phyloP scores from a whole-genome alignment of 64 coral and sea anemone genomes.

The Porites australiensis region DNA sequence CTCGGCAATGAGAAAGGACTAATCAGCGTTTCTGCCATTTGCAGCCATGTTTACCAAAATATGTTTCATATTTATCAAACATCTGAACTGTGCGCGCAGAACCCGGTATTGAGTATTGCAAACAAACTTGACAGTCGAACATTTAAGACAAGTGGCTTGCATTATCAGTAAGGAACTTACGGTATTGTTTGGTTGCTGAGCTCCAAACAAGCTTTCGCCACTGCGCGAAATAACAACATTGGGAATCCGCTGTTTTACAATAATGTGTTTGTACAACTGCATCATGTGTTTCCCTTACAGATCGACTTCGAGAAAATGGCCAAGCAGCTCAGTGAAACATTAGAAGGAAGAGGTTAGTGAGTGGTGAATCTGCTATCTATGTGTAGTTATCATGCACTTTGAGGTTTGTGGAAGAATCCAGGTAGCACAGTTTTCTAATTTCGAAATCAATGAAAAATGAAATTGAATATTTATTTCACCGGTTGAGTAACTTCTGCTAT shows the following conservation, averaged over 20 bases:
- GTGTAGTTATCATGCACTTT: background rate
- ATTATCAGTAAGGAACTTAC: constrained; percentile 28
- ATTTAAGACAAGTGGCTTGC: constrained; percentile 19
- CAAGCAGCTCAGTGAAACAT: constrained; percentile 61
- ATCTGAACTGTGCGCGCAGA: background rate
- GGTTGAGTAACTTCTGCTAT: background rate
- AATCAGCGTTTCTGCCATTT: background rate
- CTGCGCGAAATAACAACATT: background rate
- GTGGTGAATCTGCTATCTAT: background rate
- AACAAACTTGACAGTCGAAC: constrained; percentile 25
- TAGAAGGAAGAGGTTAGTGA: constrained; percentile 69
- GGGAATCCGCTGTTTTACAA: background rate
- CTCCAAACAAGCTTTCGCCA: background rate
- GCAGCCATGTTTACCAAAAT: constrained; percentile 28
- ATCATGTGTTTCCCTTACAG: constrained; percentile 12
- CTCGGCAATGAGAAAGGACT: no score
- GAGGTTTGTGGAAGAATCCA: background rate
- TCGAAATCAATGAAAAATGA: no score
- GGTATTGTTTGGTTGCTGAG: background rate
- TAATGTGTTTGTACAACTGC: background rate
- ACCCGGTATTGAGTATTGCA: constrained; percentile 2
- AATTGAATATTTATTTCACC: background rate
- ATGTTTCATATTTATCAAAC: background rate
- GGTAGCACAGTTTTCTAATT: background rate
- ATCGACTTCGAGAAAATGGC: constrained; percentile 77